Evolutionary conservation across 2,797 vertebrate genomes (phyloP), one percentile per base, ranked within the genome.

Genomic region (Sparidentex hasta): DNA sequence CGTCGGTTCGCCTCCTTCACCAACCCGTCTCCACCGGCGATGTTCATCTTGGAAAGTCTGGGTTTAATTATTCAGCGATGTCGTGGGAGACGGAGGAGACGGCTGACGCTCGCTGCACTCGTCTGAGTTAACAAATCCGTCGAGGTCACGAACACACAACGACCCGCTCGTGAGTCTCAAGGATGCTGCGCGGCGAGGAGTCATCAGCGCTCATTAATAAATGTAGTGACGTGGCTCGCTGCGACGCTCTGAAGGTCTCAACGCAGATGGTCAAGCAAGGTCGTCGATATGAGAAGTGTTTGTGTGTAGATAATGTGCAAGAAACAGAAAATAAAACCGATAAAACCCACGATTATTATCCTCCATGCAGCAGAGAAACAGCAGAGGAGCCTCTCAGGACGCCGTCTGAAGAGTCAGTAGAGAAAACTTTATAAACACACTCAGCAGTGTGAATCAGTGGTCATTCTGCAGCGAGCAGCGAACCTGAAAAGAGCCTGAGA

Each of bases 1-100:
- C 7, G 3, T 73, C 55, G n/a, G 33, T 33, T 38, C 38, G 16
- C 18, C 70, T 23, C 43, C 33, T 9, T n/a, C n/a, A n/a, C n/a
- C n/a, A n/a, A n/a, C n/a, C n/a, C n/a, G n/a, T n/a, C n/a, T 27
- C 27, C 27, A 27, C 27, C 27, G 4, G 27, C 33, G 1, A 52
- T 47, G 69, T 33, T 73, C 59, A 18, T 74, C 57, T 55, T 20
- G 33, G 56, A 61, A 67, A 57, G 66, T 48, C 3, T 4, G 29
- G 18, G 4, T 78, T 90, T 73, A 71, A 87, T 78, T 85, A 87
- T 83, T 87, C 74, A 85, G 41, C 0, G 29, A 51, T 61, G 71
- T 71, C 48, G 55, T 64, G 74, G 74, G 69, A 74, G 71, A 59
- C n/a, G 71, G 80, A 63, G 9, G 43, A 82, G 62, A 33, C 43